A percentile compares a stretch with the other conserved stretches of the same genome.
These are phyloP conservation scores for Alitta virens DNA, from an alignment of 2,888 invertebrate genomes.

Conservation along the genomic window DNA sequence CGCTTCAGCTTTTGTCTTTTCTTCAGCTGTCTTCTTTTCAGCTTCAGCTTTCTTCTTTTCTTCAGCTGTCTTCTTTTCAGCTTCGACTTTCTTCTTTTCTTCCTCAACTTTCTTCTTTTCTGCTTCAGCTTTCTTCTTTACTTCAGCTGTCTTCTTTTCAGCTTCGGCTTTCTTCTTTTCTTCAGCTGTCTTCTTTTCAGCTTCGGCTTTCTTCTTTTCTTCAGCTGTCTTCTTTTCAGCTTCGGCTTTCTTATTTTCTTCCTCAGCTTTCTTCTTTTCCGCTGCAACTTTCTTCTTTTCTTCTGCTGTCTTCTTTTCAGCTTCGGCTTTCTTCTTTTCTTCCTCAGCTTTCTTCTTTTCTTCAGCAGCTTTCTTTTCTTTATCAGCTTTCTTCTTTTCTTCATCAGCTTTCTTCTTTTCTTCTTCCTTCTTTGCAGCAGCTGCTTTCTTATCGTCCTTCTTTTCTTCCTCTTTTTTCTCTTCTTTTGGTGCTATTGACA, in stretches of 20 bases:
- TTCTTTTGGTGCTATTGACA: slow-evolving; percentile 9
- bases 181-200: slow-evolving; percentile 9
- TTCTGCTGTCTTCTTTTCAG: slow-evolving; percentile 5
- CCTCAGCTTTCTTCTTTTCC: too few relatives aligned
- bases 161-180: slow-evolving; percentile 14
- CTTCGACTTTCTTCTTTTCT: slow-evolving; percentile 9
- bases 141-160: slow-evolving; percentile 14
- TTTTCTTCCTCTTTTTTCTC: slow-evolving; percentile 3
- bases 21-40: slow-evolving; percentile 4
- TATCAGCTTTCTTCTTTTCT: not conserved
- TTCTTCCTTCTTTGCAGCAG: slow-evolving; percentile 3
- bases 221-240: slow-evolving; percentile 11
- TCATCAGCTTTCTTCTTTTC: too few relatives aligned
- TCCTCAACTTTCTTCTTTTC: slow-evolving; percentile 14
- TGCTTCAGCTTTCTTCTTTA: slow-evolving; percentile 6
- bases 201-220: slow-evolving; percentile 5
- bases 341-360: slow-evolving; percentile 4
- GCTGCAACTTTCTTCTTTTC: too few relatives aligned
- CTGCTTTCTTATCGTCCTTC: slow-evolving; percentile 1
- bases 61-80: slow-evolving; percentile 9
- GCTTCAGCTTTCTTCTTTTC: slow-evolving; percentile 14
- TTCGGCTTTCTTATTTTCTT: slow-evolving; percentile 15
- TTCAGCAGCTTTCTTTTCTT: not conserved
- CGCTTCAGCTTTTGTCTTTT: not conserved
- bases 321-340: slow-evolving; percentile 12